Conservation (phyloP, 2,113 vertebrate genomes). For the Callopanchax toddi region DNA sequence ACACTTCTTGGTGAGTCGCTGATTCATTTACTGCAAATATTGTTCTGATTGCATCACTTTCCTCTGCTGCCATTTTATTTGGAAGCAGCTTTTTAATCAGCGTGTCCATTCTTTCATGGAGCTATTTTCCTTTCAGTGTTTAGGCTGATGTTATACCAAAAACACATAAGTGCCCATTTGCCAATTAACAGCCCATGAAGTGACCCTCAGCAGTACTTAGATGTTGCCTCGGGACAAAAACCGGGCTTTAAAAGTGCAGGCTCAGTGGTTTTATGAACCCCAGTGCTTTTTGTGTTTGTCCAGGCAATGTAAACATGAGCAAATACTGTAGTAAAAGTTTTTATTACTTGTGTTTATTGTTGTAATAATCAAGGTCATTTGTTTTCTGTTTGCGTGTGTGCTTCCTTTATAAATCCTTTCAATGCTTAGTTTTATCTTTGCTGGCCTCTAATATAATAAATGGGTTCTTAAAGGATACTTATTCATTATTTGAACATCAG, state of each 20-base stretch:
- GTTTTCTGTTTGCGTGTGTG: neutral
- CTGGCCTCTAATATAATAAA: neutral
- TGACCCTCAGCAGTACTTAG: constrained; percentile 9
- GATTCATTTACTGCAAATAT: neutral
- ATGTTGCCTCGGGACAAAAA: constrained; percentile 13
- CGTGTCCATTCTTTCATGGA: constrained; percentile 5
- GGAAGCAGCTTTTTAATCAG: too few relatives aligned
- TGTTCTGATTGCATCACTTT: neutral
- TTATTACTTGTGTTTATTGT: neutral
- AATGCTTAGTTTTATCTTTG: neutral
- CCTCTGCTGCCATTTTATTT: neutral
- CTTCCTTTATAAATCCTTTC: neutral
- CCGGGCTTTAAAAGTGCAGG: neutral
- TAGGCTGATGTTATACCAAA: constrained; percentile 18
- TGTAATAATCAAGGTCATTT: neutral
- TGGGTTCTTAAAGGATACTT: neutral
- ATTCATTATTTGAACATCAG: neutral
- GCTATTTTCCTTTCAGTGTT: constrained; percentile 14
- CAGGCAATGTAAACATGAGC: neutral
- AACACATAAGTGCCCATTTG: constrained; percentile 19
- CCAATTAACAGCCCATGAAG: constrained; percentile 28
- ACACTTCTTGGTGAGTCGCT: constrained; percentile 88
- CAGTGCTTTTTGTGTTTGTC: neutral
- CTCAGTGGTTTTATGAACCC: neutral
- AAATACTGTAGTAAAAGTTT: neutral